phyloP scores from a whole-genome alignment of 2,797 vertebrate species.

The Hirundo rustica region DNA sequence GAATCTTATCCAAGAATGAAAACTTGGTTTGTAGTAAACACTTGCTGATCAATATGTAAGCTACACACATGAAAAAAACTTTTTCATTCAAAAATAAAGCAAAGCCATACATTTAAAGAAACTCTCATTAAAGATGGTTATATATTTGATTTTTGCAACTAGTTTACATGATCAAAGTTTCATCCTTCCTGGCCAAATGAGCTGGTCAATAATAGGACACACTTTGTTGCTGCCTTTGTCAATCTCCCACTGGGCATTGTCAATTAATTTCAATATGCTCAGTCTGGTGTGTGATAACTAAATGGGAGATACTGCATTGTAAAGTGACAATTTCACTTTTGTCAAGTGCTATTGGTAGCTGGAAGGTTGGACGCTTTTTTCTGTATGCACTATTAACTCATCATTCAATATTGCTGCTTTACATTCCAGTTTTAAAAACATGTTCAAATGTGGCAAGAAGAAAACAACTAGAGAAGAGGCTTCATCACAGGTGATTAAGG shows the following conservation, averaged over 20 bases:
- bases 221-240: not conserved
- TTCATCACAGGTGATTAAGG: conserved; percentile 79
- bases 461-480: conserved; percentile 77
- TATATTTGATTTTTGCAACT: not conserved
- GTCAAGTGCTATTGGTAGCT: not conserved
- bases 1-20: not conserved
- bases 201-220: not conserved
- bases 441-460: conserved; percentile 78
- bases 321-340: not conserved
- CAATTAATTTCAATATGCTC: not conserved
- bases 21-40: not conserved
- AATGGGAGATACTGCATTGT: not conserved
- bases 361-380: not conserved
- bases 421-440: conserved; percentile 81
- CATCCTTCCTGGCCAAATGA: conserved; percentile 18
- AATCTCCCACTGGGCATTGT: not conserved
- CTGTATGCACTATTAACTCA: not conserved
- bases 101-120: not conserved
- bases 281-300: not conserved
- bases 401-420: not conserved
- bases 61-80: not conserved
- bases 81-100: conserved; percentile 18
- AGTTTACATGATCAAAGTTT: not conserved
- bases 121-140: not conserved
- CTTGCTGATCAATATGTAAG: not conserved